These are phyloP conservation scores for Drosophila biarmipes DNA, from an alignment of 1,140 invertebrate species.

Conservation along the genomic window DNA sequence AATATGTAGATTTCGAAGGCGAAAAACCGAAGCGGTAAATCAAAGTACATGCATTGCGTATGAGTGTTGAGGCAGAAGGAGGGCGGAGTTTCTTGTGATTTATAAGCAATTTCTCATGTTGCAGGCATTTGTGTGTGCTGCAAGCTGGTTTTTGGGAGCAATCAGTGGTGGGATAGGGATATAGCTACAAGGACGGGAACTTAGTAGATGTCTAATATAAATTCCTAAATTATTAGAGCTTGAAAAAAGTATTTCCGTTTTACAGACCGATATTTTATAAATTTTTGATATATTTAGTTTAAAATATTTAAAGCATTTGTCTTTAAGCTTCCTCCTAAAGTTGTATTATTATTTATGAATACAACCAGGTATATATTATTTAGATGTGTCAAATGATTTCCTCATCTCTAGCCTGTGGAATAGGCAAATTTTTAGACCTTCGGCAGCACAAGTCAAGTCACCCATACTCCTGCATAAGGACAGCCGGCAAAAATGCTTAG, in stretches of 20 bases:
- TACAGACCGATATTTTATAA: no score
- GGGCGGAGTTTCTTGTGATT: constrained; percentile 38
- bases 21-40: constrained; percentile 47
- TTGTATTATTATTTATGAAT: no score
- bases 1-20: constrained; percentile 49
- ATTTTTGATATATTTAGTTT: no score
- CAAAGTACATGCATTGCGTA: constrained; percentile 54
- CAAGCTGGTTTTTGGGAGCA: neutral
- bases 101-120: constrained; percentile 62
- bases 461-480: constrained; percentile 54
- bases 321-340: no score
- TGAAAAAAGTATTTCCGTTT: no score
- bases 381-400: neutral
- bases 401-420: constrained; percentile 46
- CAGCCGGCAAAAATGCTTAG: constrained; percentile 55
- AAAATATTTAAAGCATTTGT: no score
- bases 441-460: constrained; percentile 20
- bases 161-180: constrained; percentile 18
- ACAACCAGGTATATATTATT: no score
- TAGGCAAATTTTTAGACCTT: constrained; percentile 51
- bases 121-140: constrained; percentile 38
- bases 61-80: constrained; percentile 24
- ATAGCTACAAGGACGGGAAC: no score
- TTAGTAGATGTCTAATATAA: no score
- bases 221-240: no score